phyloP scores from a whole-genome alignment of 2,113 vertebrate species.

The Zosterops borbonicus region DNA sequence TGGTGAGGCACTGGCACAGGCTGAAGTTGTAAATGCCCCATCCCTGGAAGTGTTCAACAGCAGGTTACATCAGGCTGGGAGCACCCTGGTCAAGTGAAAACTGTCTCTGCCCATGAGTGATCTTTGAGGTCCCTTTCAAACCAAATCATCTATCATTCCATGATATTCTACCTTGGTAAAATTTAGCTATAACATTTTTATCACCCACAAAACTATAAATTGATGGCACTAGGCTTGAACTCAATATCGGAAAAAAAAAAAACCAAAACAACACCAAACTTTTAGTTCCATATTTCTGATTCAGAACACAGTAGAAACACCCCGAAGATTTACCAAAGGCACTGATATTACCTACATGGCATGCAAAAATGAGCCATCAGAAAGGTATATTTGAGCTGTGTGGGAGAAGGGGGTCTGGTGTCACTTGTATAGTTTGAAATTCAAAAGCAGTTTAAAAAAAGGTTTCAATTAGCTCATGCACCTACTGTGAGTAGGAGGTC shows the following conservation, averaged over 20 bases:
- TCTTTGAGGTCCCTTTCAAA: neutral
- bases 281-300: neutral
- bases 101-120: too few species aligned
- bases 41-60: neutral
- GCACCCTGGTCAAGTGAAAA: fast-evolving
- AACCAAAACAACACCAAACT: neutral
- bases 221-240: neutral
- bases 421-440: constrained; percentile 2
- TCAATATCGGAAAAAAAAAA: neutral
- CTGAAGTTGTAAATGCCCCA: neutral
- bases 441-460: constrained; percentile 29
- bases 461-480: constrained; percentile 37
- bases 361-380: neutral
- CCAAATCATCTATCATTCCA: neutral
- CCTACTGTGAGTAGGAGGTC: constrained; percentile 22
- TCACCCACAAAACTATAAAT: neutral
- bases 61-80: neutral
- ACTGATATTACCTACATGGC: neutral
- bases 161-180: neutral
- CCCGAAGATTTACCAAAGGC: neutral
- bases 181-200: neutral
- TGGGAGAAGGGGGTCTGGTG: neutral
- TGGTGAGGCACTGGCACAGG: neutral
- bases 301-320: neutral
- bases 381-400: neutral